A percentile compares a stretch with the other conserved stretches of the same genome.
Evolutionary conservation across 2,888 invertebrate species (phyloP).

Genomic region (Ecdyonurus torrentis): DNA sequence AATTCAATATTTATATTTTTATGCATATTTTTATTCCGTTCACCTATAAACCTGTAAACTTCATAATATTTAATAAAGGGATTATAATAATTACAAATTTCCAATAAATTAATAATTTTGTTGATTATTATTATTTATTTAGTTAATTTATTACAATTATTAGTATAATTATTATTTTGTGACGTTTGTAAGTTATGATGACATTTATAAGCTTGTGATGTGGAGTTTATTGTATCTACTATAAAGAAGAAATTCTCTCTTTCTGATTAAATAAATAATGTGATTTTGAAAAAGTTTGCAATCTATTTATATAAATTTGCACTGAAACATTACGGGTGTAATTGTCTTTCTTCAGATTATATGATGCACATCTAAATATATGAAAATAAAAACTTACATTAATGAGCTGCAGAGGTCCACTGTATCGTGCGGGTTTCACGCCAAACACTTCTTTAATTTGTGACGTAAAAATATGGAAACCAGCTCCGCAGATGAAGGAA

Average conservation of each 20-base stretch:
- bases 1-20: neutral
- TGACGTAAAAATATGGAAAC: slow-evolving; percentile 50
- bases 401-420: slow-evolving; percentile 40
- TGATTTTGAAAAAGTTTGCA: slow-evolving; percentile 7
- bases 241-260: no score
- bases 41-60: no score
- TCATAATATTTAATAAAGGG: no score
- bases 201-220: no score
- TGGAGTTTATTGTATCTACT: no score
- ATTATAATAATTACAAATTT: no score
- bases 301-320: slow-evolving; percentile 8
- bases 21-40: neutral
- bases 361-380: slow-evolving; percentile 18
- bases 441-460: slow-evolving; percentile 47
- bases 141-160: no score
- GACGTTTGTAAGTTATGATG: no score
- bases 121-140: no score
- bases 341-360: neutral
- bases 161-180: no score
- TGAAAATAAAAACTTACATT: slow-evolving; percentile 32
- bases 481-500: slow-evolving; percentile 56
- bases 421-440: slow-evolving; percentile 33
- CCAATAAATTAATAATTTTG: no score
- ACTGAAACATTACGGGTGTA: slow-evolving; percentile 2
- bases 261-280: no score